Percentiles rank a stretch among this genome's conserved stretches.
phyloP scores from a whole-genome alignment of 1,140 invertebrate species.

The Formica selysi region DNA sequence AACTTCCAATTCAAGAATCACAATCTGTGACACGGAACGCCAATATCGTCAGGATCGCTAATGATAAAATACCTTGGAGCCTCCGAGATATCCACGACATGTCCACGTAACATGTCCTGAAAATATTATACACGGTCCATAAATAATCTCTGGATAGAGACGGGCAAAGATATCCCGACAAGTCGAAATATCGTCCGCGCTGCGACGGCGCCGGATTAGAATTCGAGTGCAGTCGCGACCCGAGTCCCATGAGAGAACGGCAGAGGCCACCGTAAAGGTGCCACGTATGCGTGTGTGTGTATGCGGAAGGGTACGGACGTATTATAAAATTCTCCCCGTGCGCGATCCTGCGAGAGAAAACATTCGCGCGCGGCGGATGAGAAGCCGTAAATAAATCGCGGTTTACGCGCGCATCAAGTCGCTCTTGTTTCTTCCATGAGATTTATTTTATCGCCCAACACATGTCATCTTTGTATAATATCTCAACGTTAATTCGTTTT shows the following conservation, averaged over 20 bases:
- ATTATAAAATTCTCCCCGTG: constrained; percentile 70
- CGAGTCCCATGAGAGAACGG: constrained; percentile 49
- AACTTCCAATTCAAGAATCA: constrained; percentile 11
- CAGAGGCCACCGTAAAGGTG: constrained; percentile 61
- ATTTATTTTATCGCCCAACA: background rate
- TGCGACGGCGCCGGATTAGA: constrained; percentile 74
- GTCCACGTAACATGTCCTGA: constrained; percentile 58
- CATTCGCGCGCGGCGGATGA: constrained; percentile 20
- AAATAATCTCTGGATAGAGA: constrained; percentile 76
- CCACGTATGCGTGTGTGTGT: background rate
- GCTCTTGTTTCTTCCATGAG: background rate
- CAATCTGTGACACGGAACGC: background rate
- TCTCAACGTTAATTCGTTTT: background rate
- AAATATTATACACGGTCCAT: constrained; percentile 73
- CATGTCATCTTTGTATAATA: background rate
- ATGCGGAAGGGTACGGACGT: constrained; percentile 53
- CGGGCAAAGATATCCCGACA: constrained; percentile 74
- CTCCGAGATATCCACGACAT: background rate
- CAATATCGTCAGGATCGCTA: background rate
- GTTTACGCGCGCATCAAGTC: constrained; percentile 43
- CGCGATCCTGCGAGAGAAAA: constrained; percentile 1
- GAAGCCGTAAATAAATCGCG: constrained; percentile 78
- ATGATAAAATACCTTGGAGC: constrained; percentile 7
- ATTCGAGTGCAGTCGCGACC: constrained; percentile 77
- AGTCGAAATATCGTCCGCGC: constrained; percentile 80